Evolutionary conservation across 2,888 invertebrate species (phyloP).

Genomic region (Dastarcus helophoroides): DNA sequence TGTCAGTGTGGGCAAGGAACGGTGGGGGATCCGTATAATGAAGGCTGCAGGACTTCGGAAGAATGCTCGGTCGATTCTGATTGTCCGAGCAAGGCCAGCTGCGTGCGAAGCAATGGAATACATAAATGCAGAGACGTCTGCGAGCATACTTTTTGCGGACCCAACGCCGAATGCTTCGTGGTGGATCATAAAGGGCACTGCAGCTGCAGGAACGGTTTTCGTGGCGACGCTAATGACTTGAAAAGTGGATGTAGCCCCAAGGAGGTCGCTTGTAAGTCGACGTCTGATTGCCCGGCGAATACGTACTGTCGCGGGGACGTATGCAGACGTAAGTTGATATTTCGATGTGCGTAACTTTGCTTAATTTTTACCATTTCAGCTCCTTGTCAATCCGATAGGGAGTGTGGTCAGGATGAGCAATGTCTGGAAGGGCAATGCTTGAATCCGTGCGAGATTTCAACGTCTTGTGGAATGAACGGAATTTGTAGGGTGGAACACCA

Average conservation of each 20-base stretch:
- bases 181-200: constrained; percentile 66
- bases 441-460: constrained; percentile 64
- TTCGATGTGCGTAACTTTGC: neutral
- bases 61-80: constrained; percentile 71
- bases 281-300: constrained; percentile 63
- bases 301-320: constrained; percentile 71
- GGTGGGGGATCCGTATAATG: constrained; percentile 75
- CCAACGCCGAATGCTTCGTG: constrained; percentile 73
- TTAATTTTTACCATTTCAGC: constrained; percentile 38
- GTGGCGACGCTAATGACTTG: constrained; percentile 62
- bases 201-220: constrained; percentile 65
- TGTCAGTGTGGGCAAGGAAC: constrained; percentile 69
- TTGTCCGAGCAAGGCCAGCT: constrained; percentile 71
- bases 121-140: constrained; percentile 80
- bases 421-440: constrained; percentile 74
- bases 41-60: constrained; percentile 70
- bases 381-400: constrained; percentile 65
- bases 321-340: constrained; percentile 61
- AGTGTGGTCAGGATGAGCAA: constrained; percentile 68
- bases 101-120: constrained; percentile 55
- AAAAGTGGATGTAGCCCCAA: constrained; percentile 62
- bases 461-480: constrained; percentile 76
- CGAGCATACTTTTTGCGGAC: constrained; percentile 64
- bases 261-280: constrained; percentile 58
- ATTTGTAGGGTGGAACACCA: constrained; percentile 62